Evolutionary conservation across 1,140 invertebrate species (phyloP).

Genomic region (Cepaea nemoralis): DNA sequence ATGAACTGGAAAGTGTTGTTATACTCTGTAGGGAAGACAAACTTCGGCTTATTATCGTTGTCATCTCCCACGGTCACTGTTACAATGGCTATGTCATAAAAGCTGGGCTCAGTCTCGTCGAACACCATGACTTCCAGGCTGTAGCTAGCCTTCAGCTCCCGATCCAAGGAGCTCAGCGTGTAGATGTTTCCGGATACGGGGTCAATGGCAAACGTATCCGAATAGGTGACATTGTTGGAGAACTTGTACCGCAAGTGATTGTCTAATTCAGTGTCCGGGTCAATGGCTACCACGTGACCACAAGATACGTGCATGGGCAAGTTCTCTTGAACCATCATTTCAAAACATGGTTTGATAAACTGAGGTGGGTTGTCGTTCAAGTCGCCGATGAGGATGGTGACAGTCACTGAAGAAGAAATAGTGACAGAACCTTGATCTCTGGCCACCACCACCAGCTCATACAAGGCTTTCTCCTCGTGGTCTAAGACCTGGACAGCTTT

Average conservation of each 20-base stretch:
- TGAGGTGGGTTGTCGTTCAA: constrained; percentile 49
- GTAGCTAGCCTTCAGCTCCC: constrained; percentile 88
- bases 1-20: constrained; percentile 58
- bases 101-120: constrained; percentile 89
- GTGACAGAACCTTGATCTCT: constrained; percentile 51
- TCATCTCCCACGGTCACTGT: constrained; percentile 85
- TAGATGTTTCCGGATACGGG: constrained; percentile 84
- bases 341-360: constrained; percentile 43
- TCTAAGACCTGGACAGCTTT: constrained; percentile 52
- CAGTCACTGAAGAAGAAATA: constrained; percentile 73
- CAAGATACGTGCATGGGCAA: constrained; percentile 28
- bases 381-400: constrained; percentile 43
- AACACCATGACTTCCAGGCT: constrained; percentile 88
- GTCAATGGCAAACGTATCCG: constrained; percentile 81
- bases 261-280: constrained; percentile 36
- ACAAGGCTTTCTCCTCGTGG: constrained; percentile 51
- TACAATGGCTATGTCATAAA: constrained; percentile 88
- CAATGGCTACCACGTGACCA: constrained; percentile 39
- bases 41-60: constrained; percentile 75
- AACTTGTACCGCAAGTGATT: constrained; percentile 56
- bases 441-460: constrained; percentile 55
- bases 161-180: constrained; percentile 80
- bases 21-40: constrained; percentile 70
- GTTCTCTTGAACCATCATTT: constrained; percentile 47
- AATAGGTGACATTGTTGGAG: constrained; percentile 53